These are phyloP conservation scores for Misgurnus anguillicaudatus DNA, from an alignment of 2,113 vertebrate species.

Conservation along the genomic window DNA sequence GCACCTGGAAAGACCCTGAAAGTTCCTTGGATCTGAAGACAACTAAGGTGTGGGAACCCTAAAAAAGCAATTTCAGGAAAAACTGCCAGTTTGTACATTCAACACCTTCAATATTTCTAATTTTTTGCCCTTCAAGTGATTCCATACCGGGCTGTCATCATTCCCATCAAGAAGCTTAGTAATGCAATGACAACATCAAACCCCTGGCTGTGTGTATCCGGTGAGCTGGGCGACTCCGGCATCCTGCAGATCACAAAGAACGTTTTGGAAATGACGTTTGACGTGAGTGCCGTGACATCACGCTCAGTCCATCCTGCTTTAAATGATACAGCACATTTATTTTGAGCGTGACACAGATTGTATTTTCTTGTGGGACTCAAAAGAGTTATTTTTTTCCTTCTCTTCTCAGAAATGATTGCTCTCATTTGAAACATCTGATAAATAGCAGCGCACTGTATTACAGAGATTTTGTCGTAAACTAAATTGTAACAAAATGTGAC, in stretches of 20 bases:
- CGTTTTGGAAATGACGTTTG: slow-evolving; percentile 93
- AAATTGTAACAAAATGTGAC: too few relatives aligned
- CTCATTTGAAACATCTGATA: neutral
- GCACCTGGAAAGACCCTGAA: too few relatives aligned
- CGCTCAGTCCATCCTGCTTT: neutral
- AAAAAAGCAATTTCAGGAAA: too few relatives aligned
- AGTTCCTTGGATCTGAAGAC: too few relatives aligned
- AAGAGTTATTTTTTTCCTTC: neutral
- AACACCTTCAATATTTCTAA: too few relatives aligned
- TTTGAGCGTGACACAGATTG: neutral
- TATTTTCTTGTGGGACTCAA: slow-evolving; percentile 26
- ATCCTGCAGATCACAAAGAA: slow-evolving; percentile 93
- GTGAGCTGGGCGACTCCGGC: slow-evolving; percentile 93
- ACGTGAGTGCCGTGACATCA: slow-evolving; percentile 76
- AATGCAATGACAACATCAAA: slow-evolving; percentile 94
- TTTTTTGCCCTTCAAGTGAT: slow-evolving; percentile 77
- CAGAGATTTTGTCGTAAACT: neutral
- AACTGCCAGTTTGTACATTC: too few relatives aligned
- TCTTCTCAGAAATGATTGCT: neutral
- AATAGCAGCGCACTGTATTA: neutral
- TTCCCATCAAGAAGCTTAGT: slow-evolving; percentile 97
- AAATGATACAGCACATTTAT: slow-evolving; percentile 21
- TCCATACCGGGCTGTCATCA: slow-evolving; percentile 90
- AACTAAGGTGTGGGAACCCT: too few relatives aligned
- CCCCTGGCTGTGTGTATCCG: slow-evolving; percentile 95